Conservation (phyloP, 2,888 invertebrate genomes). For the Diaperis boleti region DNA sequence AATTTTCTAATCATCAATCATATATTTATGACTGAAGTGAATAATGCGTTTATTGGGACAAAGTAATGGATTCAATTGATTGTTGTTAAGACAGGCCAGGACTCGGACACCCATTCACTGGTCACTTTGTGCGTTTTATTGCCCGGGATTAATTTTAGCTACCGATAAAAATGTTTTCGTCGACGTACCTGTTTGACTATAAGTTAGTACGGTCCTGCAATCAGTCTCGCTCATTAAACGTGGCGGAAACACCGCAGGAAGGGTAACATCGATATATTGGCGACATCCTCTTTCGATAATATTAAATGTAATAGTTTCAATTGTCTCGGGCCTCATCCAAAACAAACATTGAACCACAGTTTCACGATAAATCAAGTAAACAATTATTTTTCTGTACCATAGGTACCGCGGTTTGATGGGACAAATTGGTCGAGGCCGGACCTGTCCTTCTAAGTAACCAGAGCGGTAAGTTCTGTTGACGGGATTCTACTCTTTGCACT, state of each 20-base stretch:
- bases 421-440: conserved; percentile 37
- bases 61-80: conserved; percentile 56
- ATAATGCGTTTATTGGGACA: conserved; percentile 62
- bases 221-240: conserved; percentile 9
- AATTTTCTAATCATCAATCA: conserved; percentile 68
- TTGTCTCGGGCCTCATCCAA: conserved; percentile 30
- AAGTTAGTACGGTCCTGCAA: conserved; percentile 24
- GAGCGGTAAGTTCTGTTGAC: conserved; percentile 31
- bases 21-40: conserved; percentile 66
- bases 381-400: conserved; percentile 31
- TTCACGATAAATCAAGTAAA: conserved; percentile 27
- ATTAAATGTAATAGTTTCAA: conserved; percentile 29
- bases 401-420: conserved; percentile 39
- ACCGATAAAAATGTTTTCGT: no score
- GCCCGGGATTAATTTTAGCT: no score
- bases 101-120: not conserved
- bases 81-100: conserved; percentile 49
- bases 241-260: conserved; percentile 46
- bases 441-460: conserved; percentile 35
- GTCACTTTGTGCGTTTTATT: no score
- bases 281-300: conserved; percentile 52
- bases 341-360: conserved; percentile 19
- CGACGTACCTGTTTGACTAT: no score
- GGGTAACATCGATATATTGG: conserved; percentile 56
- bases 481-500: conserved; percentile 20